Base-by-base conservation (phyloP, 2,113 vertebrate species). In the Lampris incognitus region DNA sequence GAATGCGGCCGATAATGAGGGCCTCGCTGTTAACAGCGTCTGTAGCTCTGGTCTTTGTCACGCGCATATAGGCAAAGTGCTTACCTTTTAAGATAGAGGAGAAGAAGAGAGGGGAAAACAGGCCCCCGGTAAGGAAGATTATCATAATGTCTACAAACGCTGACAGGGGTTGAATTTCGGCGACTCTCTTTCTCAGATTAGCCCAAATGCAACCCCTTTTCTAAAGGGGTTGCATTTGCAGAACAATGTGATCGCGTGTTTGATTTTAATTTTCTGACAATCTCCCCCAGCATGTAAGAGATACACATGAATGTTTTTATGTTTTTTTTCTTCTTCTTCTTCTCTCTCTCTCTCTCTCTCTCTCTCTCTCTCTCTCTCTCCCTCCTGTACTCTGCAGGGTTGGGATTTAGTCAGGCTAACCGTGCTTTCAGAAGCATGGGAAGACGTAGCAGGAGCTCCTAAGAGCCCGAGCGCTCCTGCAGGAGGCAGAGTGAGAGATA, bases 1-100 rank as follows among this genome's bases (percentile, higher is more conserved):
- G 92, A 94, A 89, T 88, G 91, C 85, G 88, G 87, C 93, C 95
- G 91, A 93, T 88, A 95, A 95, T 95, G 92, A 95, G 93, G 93
- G 85, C 79, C 72, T 71, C 74, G 86, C 89, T 92, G 89, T 91
- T 92, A 92, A 92, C 92, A 93, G 91, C 89, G 91, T 83, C 85
- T 84, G 79, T 83, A 86, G 87, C 83, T 83, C 89, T 91, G 85
- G 56, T 85, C 92, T 94, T 94, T 94, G 93, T 94, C 91, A 86
- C 84, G 82, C 88, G 80, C 84, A 83, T 92, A 93, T 89, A 92
- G 88, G 84, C 86, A 86, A 89, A 91, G 88, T 94, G 91, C 91
- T 94, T 90, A 91, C 90, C 90, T 91, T 90, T 89, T 69, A 24
- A 85, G 85, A 87, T 87, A 67, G 80, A 89, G 84, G 83, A 60